These are phyloP conservation scores for Acanthopleura granulata DNA, from an alignment of 2,888 invertebrate genomes.

Conservation along the genomic window DNA sequence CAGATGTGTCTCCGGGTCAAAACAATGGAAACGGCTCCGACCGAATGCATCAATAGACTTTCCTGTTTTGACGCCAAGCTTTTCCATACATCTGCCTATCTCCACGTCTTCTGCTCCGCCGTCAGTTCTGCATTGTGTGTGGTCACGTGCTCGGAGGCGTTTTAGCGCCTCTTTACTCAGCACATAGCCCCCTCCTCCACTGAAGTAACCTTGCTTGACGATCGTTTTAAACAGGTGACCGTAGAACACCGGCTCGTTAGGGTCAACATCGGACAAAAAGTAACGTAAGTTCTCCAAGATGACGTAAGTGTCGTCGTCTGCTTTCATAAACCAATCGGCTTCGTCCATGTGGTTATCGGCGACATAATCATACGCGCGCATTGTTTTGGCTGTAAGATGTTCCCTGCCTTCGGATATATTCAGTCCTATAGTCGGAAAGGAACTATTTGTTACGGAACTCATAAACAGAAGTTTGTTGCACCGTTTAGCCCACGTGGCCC, in stretches of 20 bases:
- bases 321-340: slow-evolving; percentile 96
- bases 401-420: slow-evolving; percentile 89
- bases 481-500: slow-evolving; percentile 28
- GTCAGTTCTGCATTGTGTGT: slow-evolving; percentile 45
- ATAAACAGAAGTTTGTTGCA: slow-evolving; percentile 60
- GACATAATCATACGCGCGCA: slow-evolving; percentile 89
- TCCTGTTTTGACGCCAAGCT: slow-evolving; percentile 55
- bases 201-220: slow-evolving; percentile 69
- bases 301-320: slow-evolving; percentile 97
- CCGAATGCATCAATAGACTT: slow-evolving; percentile 57
- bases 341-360: slow-evolving; percentile 84
- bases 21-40: slow-evolving; percentile 63
- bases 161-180: slow-evolving; percentile 84
- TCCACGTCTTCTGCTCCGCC: slow-evolving; percentile 63
- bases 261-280: slow-evolving; percentile 83
- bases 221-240: slow-evolving; percentile 64
- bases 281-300: slow-evolving; percentile 93
- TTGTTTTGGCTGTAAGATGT: slow-evolving; percentile 95
- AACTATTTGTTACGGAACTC: slow-evolving; percentile 74
- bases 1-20: slow-evolving; percentile 56
- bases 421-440: slow-evolving; percentile 77
- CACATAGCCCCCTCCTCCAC: slow-evolving; percentile 84
- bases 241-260: slow-evolving; percentile 86
- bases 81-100: slow-evolving; percentile 61
- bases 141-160: slow-evolving; percentile 77